Evolutionary conservation across 2,888 invertebrate species (phyloP).

Genomic region (Cancer borealis): DNA sequence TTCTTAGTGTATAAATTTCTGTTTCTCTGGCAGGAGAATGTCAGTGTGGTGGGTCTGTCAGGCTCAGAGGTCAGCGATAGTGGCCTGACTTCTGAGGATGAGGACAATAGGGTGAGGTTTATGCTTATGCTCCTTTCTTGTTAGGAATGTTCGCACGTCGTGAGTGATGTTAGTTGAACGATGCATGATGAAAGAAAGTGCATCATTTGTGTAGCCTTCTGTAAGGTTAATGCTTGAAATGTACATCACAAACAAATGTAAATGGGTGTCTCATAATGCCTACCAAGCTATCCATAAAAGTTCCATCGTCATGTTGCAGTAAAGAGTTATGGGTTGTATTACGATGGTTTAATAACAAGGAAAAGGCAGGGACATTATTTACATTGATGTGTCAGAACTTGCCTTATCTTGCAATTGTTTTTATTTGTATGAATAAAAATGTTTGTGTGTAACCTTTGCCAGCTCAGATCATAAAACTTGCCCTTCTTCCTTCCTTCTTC

Average conservation of each 20-base stretch:
- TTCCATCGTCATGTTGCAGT: background rate
- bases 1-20: background rate
- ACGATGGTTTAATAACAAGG: background rate
- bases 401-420: background rate
- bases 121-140: background rate
- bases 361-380: background rate
- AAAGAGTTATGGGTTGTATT: background rate
- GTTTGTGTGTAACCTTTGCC: background rate
- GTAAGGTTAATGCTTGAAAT: background rate
- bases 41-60: constrained; percentile 62
- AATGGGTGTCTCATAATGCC: background rate
- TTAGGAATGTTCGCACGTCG: background rate
- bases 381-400: background rate
- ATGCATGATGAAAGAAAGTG: background rate
- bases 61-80: constrained; percentile 76
- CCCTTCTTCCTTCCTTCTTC: background rate
- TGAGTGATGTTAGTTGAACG: background rate
- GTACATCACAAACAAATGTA: background rate
- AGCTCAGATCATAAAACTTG: background rate
- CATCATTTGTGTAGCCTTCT: background rate
- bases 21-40: constrained; percentile 59
- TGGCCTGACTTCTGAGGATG: constrained; percentile 74
- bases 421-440: background rate
- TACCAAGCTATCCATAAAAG: background rate
- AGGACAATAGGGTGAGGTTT: constrained; percentile 71